phyloP scores from a whole-genome alignment of 2,113 vertebrate species.

The Oplegnathus fasciatus region DNA sequence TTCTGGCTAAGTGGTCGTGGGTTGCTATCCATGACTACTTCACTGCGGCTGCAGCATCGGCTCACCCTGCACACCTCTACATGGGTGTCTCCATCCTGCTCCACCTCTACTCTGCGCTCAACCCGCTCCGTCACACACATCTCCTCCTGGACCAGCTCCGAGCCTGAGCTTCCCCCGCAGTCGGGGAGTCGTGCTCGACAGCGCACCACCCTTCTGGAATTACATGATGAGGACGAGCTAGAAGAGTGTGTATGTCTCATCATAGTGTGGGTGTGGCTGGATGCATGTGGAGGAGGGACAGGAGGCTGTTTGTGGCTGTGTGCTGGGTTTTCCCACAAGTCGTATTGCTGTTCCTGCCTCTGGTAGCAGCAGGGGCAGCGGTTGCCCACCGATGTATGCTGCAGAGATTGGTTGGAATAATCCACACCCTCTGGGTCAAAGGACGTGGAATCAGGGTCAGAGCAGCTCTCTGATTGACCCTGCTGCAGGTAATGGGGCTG shows the following conservation, averaged over 20 bases:
- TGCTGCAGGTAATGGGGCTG: slow-evolving; percentile 70
- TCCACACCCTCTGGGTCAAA: slow-evolving; percentile 81
- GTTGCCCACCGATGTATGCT: slow-evolving; percentile 62
- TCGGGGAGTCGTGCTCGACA: slow-evolving; percentile 74
- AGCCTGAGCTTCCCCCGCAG: slow-evolving; percentile 35
- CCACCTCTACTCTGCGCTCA: slow-evolving; percentile 68
- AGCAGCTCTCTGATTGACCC: slow-evolving; percentile 81
- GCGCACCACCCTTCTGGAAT: slow-evolving; percentile 80
- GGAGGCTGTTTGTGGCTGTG: slow-evolving; percentile 65
- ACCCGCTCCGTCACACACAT: slow-evolving; percentile 82
- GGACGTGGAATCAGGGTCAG: slow-evolving; percentile 82
- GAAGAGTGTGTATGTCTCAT: slow-evolving; percentile 77
- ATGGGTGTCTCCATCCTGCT: slow-evolving; percentile 72
- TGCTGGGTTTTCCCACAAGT: slow-evolving; percentile 92
- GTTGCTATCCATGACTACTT: slow-evolving; percentile 56
- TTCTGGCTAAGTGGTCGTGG: slow-evolving; percentile 39
- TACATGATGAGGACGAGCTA: slow-evolving; percentile 83
- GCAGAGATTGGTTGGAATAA: slow-evolving; percentile 79
- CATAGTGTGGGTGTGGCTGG: slow-evolving; percentile 50
- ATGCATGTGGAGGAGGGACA: slow-evolving; percentile 44
- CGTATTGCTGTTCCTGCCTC: slow-evolving; percentile 78
- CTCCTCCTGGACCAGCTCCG: slow-evolving; percentile 82
- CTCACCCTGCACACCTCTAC: slow-evolving; percentile 77
- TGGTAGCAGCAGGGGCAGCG: slow-evolving; percentile 82
- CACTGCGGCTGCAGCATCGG: slow-evolving; percentile 72